A percentile compares a stretch with the other conserved stretches of the same genome.
Conservation (phyloP, 2,888 invertebrate species). For the Euclidia mi region DNA sequence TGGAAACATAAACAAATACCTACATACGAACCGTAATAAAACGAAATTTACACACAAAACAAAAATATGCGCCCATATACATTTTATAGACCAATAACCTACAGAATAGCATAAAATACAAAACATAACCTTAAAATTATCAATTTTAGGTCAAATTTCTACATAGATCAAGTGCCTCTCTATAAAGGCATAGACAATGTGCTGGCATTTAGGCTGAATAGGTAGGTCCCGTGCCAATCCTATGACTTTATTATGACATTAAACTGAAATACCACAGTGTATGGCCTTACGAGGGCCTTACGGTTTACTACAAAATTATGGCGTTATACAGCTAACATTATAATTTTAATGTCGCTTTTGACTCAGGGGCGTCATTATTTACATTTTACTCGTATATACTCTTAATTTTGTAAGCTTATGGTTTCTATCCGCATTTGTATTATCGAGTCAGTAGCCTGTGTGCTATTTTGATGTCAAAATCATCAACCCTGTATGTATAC, state of each 20-base stretch:
- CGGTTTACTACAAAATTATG: slow-evolving; percentile 41
- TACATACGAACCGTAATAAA: no score
- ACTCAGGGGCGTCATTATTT: no score
- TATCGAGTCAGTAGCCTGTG: no score
- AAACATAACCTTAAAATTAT: slow-evolving; percentile 16
- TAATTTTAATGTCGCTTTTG: neutral
- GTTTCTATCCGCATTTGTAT: no score
- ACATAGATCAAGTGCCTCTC: slow-evolving; percentile 7
- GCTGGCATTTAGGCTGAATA: slow-evolving; percentile 50
- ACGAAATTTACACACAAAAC: slow-evolving; percentile 6
- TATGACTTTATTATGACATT: slow-evolving; percentile 64
- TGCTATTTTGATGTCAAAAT: no score
- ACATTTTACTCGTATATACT: no score
- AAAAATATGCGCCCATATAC: neutral
- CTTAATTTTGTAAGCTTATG: no score
- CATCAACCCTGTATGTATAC: no score
- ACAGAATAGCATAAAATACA: neutral
- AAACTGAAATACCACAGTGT: slow-evolving; percentile 65
- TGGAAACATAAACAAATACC: no score
- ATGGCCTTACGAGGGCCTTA: slow-evolving; percentile 52
- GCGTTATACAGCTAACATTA: slow-evolving; percentile 6
- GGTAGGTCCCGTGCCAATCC: slow-evolving; percentile 30
- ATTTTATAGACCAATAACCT: neutral
- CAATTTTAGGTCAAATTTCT: slow-evolving; percentile 25
- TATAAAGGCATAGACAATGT: slow-evolving; percentile 34